phyloP scores from a whole-genome alignment of 2,113 vertebrate species.

The Pluvianellus socialis region DNA sequence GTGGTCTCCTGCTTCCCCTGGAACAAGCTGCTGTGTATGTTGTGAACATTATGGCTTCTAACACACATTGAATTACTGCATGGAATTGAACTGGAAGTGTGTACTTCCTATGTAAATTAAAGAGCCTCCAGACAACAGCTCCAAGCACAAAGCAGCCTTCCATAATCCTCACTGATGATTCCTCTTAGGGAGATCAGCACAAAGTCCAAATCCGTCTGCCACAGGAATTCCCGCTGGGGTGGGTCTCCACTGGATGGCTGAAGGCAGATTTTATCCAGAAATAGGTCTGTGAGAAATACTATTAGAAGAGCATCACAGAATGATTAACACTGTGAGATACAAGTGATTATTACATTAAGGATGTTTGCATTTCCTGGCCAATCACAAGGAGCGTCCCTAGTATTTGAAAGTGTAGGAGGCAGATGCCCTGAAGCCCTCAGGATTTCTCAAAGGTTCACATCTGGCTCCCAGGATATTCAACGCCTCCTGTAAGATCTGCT shows the following conservation, averaged over 20 bases:
- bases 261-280: not conserved
- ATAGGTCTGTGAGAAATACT: not conserved
- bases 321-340: not conserved
- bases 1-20: not conserved
- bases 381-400: rapidly evolving
- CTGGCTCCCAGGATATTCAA: not conserved
- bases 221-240: not conserved
- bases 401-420: not conserved
- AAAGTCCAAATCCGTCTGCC: not conserved
- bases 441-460: not conserved
- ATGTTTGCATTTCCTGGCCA: not conserved
- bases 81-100: not conserved
- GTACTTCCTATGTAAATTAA: not conserved
- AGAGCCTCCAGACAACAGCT: not conserved
- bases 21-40: not conserved
- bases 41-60: not conserved
- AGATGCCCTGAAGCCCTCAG: not conserved
- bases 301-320: not conserved
- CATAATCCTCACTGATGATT: not conserved
- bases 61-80: not conserved
- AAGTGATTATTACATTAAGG: not conserved
- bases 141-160: not conserved
- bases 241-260: not conserved
- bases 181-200: not conserved
- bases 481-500: not conserved